Evolutionary conservation across 2,113 vertebrate species (phyloP), one percentile per base, ranked within the genome.

Genomic region (Micromys minutus): DNA sequence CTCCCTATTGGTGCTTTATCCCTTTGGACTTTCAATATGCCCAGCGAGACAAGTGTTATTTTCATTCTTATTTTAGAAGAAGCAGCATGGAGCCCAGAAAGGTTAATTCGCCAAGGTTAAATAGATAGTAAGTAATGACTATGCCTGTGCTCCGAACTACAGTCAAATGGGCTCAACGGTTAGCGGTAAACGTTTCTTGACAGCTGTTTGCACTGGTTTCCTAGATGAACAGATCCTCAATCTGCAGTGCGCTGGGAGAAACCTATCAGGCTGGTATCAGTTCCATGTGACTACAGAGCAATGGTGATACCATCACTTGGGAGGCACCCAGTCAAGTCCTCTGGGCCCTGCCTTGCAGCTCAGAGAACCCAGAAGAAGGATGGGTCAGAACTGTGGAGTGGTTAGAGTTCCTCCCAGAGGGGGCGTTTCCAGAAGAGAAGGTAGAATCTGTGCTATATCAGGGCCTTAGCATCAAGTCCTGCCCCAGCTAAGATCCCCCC

Each of bases 1-100:
- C 42, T 93, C 65, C 34, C 59, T 61, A 11, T 74, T 61, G 29
- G n/a, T 88, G 39, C 61, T 85, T 65, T 91, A 39, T 65, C 63
- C 42, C 13, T 71, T 92, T 90, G 81, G n/a, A 87, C 69, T 89
- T 71, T 69, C 22, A 86, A 57, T 45, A 67, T 59, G 55, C 36
- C 34, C 42, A 42, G 61, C 55, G 89, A 90, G 34, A 7, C 42
- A 47, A 94, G 76, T 69, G 75, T 24, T 75, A 7, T 61, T 69
- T 57, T 79, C 24, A 72, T 21, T 72, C 81, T 76, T 81, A 57
- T 84, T 96, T 85, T 92, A 94, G 75, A 47, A 92, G 36, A 81
- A 84, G 42, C 11, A 69, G 0, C 57, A 17, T n/a, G 50, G 77
- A 80, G 34, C 83, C 75, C 55, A 55, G 75, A 74, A 92, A 96